Conservation (phyloP, 2,113 vertebrate species). For the Tragulus kanchil region DNA sequence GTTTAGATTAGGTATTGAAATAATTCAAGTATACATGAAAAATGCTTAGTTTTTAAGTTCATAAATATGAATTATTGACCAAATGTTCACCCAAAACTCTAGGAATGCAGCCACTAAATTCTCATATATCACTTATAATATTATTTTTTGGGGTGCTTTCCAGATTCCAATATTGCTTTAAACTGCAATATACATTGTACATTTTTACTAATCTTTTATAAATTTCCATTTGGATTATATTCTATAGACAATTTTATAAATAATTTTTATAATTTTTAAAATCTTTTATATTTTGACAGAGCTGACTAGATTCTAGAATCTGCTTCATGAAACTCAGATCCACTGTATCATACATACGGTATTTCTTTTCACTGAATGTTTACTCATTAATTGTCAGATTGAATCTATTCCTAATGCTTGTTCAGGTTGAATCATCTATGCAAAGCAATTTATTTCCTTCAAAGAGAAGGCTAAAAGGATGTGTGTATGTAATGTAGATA, state of each 20-base stretch:
- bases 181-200: background rate
- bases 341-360: background rate
- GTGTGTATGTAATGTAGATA: background rate
- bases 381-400: background rate
- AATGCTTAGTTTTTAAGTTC: background rate
- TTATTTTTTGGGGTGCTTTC: background rate
- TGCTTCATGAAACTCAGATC: background rate
- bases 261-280: constrained; percentile 26
- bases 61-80: background rate
- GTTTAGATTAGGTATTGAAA: background rate
- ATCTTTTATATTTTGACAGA: background rate
- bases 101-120: background rate
- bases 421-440: background rate
- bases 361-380: constrained; percentile 22
- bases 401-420: background rate
- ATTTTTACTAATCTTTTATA: background rate
- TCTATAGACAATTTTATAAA: background rate
- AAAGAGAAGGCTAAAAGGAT: background rate
- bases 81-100: background rate
- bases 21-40: background rate
- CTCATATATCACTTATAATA: background rate
- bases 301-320: background rate
- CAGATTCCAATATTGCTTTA: background rate
- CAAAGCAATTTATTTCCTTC: background rate
- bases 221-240: background rate